A percentile compares a stretch with the other conserved stretches of the same genome.
These are phyloP conservation scores for Stratiomys singularior DNA, from an alignment of 2,888 invertebrate species.

Conservation along the genomic window DNA sequence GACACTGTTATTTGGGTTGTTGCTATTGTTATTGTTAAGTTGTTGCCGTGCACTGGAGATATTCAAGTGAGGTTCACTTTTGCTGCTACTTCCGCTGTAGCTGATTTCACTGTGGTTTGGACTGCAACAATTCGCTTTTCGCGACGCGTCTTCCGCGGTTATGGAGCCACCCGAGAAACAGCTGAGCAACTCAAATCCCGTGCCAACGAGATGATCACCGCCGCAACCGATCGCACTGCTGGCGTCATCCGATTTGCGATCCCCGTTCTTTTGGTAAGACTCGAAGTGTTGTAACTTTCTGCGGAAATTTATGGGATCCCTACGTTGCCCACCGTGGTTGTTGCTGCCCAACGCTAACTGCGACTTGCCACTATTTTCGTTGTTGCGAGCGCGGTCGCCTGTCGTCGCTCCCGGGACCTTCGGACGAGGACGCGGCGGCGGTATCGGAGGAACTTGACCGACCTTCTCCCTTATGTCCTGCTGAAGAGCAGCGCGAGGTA, in stretches of 20 bases:
- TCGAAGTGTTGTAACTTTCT: conserved; percentile 57
- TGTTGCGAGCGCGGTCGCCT: neutral
- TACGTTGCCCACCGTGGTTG: conserved; percentile 29
- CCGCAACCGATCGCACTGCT: conserved; percentile 39
- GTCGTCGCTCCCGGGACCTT: neutral
- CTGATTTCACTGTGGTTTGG: conserved; percentile 40
- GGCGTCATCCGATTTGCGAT: neutral
- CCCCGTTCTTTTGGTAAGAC: conserved; percentile 26
- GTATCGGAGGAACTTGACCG: conserved; percentile 17
- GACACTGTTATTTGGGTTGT: neutral
- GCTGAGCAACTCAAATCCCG: conserved; percentile 32
- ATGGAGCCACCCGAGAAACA: conserved; percentile 34
- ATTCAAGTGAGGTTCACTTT: conserved; percentile 48
- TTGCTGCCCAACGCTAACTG: neutral
- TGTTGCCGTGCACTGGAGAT: conserved; percentile 45
- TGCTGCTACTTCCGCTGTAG: conserved; percentile 50
- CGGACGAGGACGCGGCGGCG: conserved; percentile 35
- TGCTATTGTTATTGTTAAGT: conserved; percentile 48
- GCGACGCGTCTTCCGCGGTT: neutral
- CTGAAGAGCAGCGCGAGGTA: conserved; percentile 45
- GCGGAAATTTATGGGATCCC: conserved; percentile 57
- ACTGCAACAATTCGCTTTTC: conserved; percentile 26
- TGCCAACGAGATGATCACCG: conserved; percentile 4
- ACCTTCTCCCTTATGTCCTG: conserved; percentile 36
- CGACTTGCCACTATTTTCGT: neutral